Conservation (phyloP, 2,113 vertebrate genomes). For the Mesoclemmys tuberculata region DNA sequence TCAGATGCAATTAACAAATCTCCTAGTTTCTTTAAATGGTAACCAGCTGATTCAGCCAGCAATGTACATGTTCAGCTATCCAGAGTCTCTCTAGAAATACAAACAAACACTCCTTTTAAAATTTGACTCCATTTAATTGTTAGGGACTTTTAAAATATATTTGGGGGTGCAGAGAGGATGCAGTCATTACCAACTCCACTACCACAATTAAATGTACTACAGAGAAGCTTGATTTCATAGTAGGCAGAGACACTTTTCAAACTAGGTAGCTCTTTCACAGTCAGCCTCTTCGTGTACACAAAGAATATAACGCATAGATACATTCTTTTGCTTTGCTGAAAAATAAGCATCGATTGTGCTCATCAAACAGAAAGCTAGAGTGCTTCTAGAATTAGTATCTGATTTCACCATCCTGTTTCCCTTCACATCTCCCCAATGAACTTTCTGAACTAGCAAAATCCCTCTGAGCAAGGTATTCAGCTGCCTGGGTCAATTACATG, state of each 20-base stretch:
- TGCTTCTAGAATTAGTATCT: slow-evolving; percentile 8
- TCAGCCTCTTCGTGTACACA: background rate
- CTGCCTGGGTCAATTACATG: background rate
- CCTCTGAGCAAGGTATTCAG: background rate
- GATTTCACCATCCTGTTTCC: background rate
- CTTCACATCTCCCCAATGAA: background rate
- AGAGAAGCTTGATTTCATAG: too few relatives aligned
- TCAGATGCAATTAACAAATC: background rate
- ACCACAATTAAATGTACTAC: background rate
- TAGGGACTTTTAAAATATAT: background rate
- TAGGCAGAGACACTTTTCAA: background rate
- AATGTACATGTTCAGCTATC: background rate
- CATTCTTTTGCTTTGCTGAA: background rate
- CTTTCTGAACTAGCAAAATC: background rate
- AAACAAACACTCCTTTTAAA: background rate
- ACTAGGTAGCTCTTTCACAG: background rate
- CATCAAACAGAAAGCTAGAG: background rate
- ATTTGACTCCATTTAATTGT: background rate
- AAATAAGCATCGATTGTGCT: background rate
- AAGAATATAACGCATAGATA: background rate
- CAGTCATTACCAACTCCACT: background rate
- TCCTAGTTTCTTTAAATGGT: background rate
- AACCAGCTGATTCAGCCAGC: background rate
- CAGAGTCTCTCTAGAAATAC: background rate
- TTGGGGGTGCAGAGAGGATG: background rate